These are phyloP conservation scores for Bimastos eiseni DNA, from an alignment of 2,888 invertebrate species.

Conservation along the genomic window DNA sequence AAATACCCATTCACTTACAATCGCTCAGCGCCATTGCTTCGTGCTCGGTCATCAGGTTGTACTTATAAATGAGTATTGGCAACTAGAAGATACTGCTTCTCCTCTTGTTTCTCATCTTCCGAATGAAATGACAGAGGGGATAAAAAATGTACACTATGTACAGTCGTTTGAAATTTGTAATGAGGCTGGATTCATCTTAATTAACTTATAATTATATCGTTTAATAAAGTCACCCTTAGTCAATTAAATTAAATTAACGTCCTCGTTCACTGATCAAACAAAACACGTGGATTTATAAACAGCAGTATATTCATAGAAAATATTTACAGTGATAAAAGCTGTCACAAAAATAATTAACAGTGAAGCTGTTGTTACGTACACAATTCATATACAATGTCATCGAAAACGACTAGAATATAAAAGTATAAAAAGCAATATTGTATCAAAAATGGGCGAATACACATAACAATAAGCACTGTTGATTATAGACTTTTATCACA, in stretches of 20 bases:
- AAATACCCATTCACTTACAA: too few relatives aligned
- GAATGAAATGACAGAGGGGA: too few relatives aligned
- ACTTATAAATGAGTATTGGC: too few relatives aligned
- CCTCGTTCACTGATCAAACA: background rate
- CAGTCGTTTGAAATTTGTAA: too few relatives aligned
- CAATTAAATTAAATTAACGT: background rate
- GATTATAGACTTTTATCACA: background rate
- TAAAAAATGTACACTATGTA: too few relatives aligned
- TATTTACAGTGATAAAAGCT: background rate
- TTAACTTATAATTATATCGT: too few relatives aligned
- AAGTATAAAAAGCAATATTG: slow-evolving; percentile 13
- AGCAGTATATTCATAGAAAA: background rate
- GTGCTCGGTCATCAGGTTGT: too few relatives aligned
- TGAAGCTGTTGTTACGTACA: background rate
- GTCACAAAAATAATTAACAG: background rate
- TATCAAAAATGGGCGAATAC: background rate
- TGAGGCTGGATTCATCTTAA: too few relatives aligned
- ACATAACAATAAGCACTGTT: background rate
- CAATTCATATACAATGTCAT: background rate
- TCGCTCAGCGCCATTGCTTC: too few relatives aligned
- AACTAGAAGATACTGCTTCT: too few relatives aligned
- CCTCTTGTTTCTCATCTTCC: too few relatives aligned
- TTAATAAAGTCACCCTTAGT: background rate
- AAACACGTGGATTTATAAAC: background rate
- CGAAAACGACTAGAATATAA: slow-evolving; percentile 6